Evolutionary conservation across 1,140 invertebrate genomes (phyloP).

Genomic region (Centruroides vittatus): DNA sequence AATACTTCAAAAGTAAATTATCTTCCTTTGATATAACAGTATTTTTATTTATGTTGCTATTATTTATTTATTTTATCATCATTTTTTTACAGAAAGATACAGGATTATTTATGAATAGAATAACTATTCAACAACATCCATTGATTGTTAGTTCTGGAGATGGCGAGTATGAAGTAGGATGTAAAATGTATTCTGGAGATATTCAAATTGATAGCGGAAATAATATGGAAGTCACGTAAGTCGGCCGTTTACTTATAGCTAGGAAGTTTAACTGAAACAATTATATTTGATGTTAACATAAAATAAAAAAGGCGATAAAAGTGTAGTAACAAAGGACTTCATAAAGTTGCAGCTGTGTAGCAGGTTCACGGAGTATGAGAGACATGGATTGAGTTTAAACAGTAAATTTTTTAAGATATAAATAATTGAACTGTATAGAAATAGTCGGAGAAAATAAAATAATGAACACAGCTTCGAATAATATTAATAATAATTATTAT

Average conservation of each 20-base stretch:
- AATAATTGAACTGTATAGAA: too few relatives aligned
- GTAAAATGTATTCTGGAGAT: conserved; percentile 7
- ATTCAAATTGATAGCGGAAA: conserved; percentile 5
- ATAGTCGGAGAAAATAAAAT: too few relatives aligned
- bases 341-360: too few relatives aligned
- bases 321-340: too few relatives aligned
- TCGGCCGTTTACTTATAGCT: not conserved
- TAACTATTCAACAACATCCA: conserved; percentile 11
- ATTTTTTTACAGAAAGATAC: conserved; percentile 6
- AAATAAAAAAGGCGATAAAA: too few relatives aligned
- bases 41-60: not conserved
- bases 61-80: not conserved
- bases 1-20: conserved; percentile 61
- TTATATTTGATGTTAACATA: too few relatives aligned
- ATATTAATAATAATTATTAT: too few relatives aligned
- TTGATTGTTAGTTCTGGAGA: conserved; percentile 13
- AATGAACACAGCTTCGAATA: too few relatives aligned
- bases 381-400: too few relatives aligned
- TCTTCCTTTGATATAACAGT: not conserved
- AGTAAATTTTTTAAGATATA: too few relatives aligned
- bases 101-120: conserved; percentile 11
- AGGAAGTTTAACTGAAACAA: too few relatives aligned
- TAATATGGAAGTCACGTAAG: conserved; percentile 7
- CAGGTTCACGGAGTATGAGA: too few relatives aligned
- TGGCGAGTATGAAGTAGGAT: conserved; percentile 13